A percentile compares a stretch with the other conserved stretches of the same genome.
These are phyloP conservation scores for Melospiza melodia DNA, from an alignment of 2,113 vertebrate genomes.

Conservation along the genomic window DNA sequence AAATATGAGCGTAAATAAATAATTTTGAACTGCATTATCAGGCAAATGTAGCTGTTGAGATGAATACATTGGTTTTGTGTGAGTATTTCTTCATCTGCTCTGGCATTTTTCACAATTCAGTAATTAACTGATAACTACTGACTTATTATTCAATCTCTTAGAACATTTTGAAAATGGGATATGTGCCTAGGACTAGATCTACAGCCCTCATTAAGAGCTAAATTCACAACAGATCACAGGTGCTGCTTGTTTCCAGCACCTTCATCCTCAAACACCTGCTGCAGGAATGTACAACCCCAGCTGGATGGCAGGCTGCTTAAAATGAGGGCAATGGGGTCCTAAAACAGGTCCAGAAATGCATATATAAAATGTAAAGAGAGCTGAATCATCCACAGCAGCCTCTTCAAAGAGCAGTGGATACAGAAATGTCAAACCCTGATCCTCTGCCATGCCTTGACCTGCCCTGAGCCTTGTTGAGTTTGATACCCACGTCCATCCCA, in stretches of 20 bases:
- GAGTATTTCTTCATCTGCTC: conserved; percentile 21
- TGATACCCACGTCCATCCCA: rapidly evolving
- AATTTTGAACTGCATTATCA: conserved; percentile 45
- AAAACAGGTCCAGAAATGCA: not conserved
- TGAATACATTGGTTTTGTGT: conserved; percentile 12
- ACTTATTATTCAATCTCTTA: conserved; percentile 31
- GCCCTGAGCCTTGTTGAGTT: not conserved
- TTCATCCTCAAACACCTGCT: not conserved
- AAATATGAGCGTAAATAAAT: conserved; percentile 47
- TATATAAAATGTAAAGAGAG: not conserved
- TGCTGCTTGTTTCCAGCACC: not conserved
- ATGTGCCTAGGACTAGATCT: not conserved
- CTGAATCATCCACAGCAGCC: not conserved
- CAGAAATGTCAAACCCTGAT: not conserved
- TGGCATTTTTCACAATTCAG: conserved; percentile 1
- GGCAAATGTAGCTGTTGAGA: conserved; percentile 40
- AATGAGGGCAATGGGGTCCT: not conserved
- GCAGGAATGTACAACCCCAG: not conserved
- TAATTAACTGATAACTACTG: conserved; percentile 41
- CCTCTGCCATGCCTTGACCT: not conserved
- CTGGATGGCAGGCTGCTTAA: not conserved
- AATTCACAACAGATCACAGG: not conserved
- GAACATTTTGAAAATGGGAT: not conserved
- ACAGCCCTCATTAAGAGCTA: not conserved
- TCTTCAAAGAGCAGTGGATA: not conserved